Percentiles rank a stretch among this genome's conserved stretches.
Evolutionary conservation across 2,888 invertebrate species (phyloP).

Genomic region (Polydrusus cervinus): DNA sequence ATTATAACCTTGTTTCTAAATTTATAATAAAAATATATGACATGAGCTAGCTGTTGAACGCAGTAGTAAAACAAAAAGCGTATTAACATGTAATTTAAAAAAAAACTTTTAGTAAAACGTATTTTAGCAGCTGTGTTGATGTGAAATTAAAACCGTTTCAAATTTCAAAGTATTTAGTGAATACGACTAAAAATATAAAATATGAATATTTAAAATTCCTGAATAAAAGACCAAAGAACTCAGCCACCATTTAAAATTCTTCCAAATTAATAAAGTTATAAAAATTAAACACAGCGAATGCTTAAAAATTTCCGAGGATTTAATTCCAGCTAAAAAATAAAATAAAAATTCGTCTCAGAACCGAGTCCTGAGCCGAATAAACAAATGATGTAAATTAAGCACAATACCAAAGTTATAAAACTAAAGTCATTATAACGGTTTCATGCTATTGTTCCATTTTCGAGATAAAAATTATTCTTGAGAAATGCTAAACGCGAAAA

Average conservation of each 20-base stretch:
- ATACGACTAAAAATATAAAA: not conserved
- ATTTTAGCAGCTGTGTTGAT: too few relatives aligned
- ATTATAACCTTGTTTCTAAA: conserved; percentile 4
- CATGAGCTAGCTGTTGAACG: not conserved
- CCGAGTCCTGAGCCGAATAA: conserved; percentile 8
- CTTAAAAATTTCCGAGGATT: conserved; percentile 4
- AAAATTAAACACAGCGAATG: conserved; percentile 15
- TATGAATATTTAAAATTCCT: not conserved
- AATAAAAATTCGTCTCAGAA: conserved; percentile 5
- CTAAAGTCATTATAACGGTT: conserved; percentile 34
- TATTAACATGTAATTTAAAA: too few relatives aligned
- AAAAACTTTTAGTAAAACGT: too few relatives aligned
- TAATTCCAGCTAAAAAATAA: conserved; percentile 5
- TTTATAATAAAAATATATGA: not conserved
- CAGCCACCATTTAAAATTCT: not conserved
- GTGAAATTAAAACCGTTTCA: too few relatives aligned
- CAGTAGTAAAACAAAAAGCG: not conserved
- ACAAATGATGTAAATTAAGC: conserved; percentile 35
- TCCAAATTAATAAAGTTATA: conserved; percentile 4
- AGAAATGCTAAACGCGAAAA: conserved; percentile 21
- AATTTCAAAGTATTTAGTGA: too few relatives aligned
- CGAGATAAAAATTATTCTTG: conserved; percentile 22
- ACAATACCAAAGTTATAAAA: conserved; percentile 33
- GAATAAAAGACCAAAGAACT: not conserved
- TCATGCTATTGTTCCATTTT: conserved; percentile 15